Base-by-base conservation (phyloP, 2,113 vertebrate genomes). In the Monopterus albus region DNA sequence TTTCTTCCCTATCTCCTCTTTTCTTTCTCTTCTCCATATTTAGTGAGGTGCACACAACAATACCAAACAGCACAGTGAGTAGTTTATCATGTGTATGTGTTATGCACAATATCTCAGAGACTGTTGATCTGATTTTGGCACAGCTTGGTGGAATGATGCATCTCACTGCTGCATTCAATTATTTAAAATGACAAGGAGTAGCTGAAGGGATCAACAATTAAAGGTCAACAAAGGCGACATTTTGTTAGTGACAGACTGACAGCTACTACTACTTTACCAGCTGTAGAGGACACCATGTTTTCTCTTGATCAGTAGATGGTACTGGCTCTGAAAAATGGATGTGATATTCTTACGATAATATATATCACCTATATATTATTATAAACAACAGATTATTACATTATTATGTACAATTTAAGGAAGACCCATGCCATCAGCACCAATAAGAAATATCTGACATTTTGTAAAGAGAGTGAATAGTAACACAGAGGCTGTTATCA, bases 181-280 rank as follows among this genome's bases (percentile, higher is more conserved):
- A 89, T 88, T 79, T 79, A 77, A 81, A 68, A 79, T 86, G 83
- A 88, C 83, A 84, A 36, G 7, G 40, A 72, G 75, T 79, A 29
- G 83, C 88, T 83, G 78, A 85, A 71, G 82, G 80, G 61, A 81
- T 79, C 71, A 74, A 74, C 81, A 79, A 85, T 88, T 86, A 87
- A 69, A 71, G 73, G 85, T 75, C 83, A 78, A 74, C 63, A 60
- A 80, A 79, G 70, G 63, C 72, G 78, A 87, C 75, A 56, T 61
- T 80, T 78, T 76, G 59, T 55, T 63, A 47, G 60, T 74, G 82
- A 84, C 84, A 89, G 72, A 39, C 63, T 82, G 82, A 83, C 84
- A 58, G 69, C n/a, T n/a, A n/a, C n/a, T n/a, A n/a, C 26, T 53
- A 69, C 75, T 55, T 74, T 29, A 63, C 21, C 33, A n/a, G 42